Percentiles rank a stretch among this genome's conserved stretches.
These are phyloP conservation scores for Epizoanthus scotinus DNA, from an alignment of 92 coral and sea anemone genomes.

Conservation along the genomic window DNA sequence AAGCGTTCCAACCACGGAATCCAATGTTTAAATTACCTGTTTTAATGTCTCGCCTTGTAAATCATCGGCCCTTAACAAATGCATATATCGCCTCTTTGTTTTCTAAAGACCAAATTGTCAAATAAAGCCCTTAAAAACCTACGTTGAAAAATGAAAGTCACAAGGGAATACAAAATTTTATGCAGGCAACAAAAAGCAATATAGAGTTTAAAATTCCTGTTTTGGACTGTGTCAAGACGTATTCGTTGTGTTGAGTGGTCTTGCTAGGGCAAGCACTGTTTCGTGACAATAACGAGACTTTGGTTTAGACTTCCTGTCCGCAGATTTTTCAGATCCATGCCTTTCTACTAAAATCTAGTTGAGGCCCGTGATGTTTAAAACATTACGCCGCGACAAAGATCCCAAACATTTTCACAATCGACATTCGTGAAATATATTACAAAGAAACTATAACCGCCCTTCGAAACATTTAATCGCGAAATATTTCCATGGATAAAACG, in stretches of 20 bases:
- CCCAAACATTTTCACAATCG: background rate
- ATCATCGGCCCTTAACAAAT: background rate
- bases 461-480: background rate
- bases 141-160: background rate
- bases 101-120: background rate
- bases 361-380: background rate
- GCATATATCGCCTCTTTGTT: background rate
- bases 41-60: background rate
- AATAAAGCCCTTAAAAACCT: background rate
- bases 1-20: background rate
- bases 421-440: background rate
- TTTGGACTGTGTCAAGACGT: conserved; percentile 16
- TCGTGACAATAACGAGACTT: conserved; percentile 16
- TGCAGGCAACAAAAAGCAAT: background rate
- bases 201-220: background rate
- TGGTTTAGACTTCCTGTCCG: conserved; percentile 40
- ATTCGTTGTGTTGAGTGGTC: conserved; percentile 17
- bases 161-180: background rate
- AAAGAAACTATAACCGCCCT: background rate
- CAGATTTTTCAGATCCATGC: too few relatives aligned
- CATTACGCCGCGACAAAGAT: background rate
- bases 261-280: conserved; percentile 23
- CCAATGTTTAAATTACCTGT: background rate
- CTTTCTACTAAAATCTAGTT: too few relatives aligned
- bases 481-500: background rate